phyloP scores from a whole-genome alignment of 2,888 invertebrate genomes.

The Arrhopalites spinosus region DNA sequence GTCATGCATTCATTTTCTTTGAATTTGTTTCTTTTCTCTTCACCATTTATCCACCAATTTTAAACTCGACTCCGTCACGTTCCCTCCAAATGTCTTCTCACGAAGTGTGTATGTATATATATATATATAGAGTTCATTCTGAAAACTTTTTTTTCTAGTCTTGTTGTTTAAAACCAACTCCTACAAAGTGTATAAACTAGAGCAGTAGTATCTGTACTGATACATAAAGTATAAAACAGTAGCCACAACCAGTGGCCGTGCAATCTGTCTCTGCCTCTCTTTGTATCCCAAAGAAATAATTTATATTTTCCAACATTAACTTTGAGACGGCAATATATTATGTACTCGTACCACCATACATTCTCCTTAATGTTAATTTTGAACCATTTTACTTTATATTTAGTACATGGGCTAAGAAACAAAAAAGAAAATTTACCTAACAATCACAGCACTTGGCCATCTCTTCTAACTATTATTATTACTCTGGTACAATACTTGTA shows the following conservation, averaged over 20 bases:
- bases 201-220: no score
- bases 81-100: constrained; percentile 24
- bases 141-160: neutral
- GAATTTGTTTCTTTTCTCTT: constrained; percentile 30
- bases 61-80: constrained; percentile 35
- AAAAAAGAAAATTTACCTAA: no score
- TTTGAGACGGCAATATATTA: neutral
- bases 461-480: no score
- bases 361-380: no score
- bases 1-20: constrained; percentile 38
- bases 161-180: neutral
- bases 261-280: no score
- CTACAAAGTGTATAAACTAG: neutral
- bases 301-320: constrained; percentile 13
- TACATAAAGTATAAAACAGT: no score
- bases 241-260: no score
- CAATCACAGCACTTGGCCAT: no score
- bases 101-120: neutral
- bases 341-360: no score
- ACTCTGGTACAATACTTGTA: no score
- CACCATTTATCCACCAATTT: constrained; percentile 41
- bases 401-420: no score
- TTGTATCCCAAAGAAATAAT: constrained; percentile 6
- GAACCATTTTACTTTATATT: no score
- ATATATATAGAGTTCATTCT: neutral